Evolutionary conservation across 1,140 invertebrate genomes (phyloP).

Genomic region (Popillia japonica): DNA sequence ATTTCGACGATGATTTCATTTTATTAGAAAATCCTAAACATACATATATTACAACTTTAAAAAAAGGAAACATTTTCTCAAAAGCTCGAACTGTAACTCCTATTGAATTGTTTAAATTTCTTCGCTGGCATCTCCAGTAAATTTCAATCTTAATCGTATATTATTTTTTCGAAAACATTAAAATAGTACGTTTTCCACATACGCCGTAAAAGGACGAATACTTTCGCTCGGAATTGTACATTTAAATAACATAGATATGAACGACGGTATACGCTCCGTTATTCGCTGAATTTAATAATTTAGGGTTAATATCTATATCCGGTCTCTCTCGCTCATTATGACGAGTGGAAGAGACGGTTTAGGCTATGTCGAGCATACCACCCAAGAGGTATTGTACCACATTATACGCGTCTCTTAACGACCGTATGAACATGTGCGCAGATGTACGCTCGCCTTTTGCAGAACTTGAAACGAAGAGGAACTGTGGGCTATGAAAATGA

Average conservation of each 20-base stretch:
- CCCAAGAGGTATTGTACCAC: not conserved
- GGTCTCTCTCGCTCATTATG: slow-evolving; percentile 4
- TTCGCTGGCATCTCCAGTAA: too few relatives aligned
- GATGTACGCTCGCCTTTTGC: not conserved
- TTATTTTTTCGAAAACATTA: too few relatives aligned
- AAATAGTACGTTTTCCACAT: too few relatives aligned
- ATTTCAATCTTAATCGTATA: too few relatives aligned
- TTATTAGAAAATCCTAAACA: too few relatives aligned
- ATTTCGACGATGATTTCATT: too few relatives aligned
- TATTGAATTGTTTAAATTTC: too few relatives aligned
- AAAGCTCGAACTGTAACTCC: too few relatives aligned
- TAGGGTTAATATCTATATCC: slow-evolving; percentile 6
- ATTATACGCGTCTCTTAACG: slow-evolving; percentile 3
- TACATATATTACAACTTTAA: too few relatives aligned
- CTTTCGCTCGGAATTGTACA: not conserved
- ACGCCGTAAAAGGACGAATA: too few relatives aligned
- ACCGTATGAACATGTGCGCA: not conserved
- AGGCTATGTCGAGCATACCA: not conserved
- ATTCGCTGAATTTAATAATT: slow-evolving; percentile 2
- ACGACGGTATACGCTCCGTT: not conserved
- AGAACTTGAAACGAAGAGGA: not conserved
- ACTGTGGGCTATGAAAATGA: not conserved
- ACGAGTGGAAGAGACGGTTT: not conserved
- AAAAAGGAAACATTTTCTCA: too few relatives aligned
- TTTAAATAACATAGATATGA: not conserved